These are phyloP conservation scores for Cantharis rufa DNA, from an alignment of 2,888 invertebrate genomes.

Conservation along the genomic window DNA sequence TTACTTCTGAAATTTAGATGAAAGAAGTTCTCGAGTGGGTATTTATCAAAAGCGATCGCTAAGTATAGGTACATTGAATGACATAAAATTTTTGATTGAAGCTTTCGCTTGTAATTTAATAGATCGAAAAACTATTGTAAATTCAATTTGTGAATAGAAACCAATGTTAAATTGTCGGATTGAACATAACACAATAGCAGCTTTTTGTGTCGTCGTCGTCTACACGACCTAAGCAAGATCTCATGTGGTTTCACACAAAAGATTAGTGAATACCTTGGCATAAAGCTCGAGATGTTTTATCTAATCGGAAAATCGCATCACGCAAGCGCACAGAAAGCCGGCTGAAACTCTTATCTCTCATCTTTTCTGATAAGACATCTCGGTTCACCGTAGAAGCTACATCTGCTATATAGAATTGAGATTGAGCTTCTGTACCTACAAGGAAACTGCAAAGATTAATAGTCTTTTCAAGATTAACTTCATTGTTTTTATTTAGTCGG, in stretches of 20 bases:
- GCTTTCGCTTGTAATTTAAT: constrained; percentile 13
- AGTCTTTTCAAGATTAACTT: not conserved
- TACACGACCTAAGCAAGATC: constrained; percentile 35
- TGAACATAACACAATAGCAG: constrained; percentile 36
- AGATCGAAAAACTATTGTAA: constrained; percentile 37
- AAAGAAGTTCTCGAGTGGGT: not conserved
- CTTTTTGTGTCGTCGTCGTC: constrained; percentile 37
- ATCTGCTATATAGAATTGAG: constrained; percentile 33
- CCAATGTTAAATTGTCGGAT: constrained; percentile 30
- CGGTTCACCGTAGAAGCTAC: constrained; percentile 42
- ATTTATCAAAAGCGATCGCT: not conserved
- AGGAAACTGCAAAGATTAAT: constrained; percentile 1
- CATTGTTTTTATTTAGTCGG: not conserved
- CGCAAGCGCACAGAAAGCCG: constrained; percentile 49
- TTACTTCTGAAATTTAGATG: not conserved
- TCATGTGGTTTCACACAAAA: constrained; percentile 46
- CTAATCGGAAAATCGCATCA: constrained; percentile 50
- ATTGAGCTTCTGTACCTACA: constrained; percentile 21
- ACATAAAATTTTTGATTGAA: not conserved
- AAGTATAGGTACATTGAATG: not conserved
- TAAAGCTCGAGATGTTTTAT: constrained; percentile 46
- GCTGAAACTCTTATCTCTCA: constrained; percentile 40
- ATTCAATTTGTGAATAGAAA: constrained; percentile 32
- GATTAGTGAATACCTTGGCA: constrained; percentile 48
- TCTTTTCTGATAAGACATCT: constrained; percentile 45